Evolutionary conservation across 1,140 invertebrate genomes (phyloP).

Genomic region (Homarus americanus): DNA sequence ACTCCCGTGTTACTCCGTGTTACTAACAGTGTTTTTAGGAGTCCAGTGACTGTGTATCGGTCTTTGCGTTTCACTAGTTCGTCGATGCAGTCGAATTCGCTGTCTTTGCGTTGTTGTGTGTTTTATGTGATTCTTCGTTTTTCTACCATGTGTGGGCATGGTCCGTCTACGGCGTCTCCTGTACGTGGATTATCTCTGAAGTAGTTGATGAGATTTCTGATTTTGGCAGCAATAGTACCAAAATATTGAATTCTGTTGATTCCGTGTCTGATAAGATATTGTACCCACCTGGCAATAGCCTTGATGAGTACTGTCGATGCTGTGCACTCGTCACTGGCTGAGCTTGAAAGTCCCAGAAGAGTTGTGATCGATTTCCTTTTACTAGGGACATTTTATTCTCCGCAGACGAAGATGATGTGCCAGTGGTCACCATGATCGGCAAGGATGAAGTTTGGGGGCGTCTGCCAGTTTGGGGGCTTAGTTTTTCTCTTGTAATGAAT

Average conservation of each 20-base stretch:
- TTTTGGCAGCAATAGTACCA: constrained; percentile 8
- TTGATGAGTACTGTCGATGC: constrained; percentile 22
- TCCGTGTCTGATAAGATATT: constrained; percentile 49
- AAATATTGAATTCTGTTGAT: constrained; percentile 27
- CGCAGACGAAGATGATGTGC: constrained; percentile 49
- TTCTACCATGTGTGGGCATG: constrained; percentile 18
- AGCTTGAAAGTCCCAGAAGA: constrained; percentile 19
- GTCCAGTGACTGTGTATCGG: background rate
- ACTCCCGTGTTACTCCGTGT: too few relatives aligned
- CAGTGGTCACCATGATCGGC: constrained; percentile 59
- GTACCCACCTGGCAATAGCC: constrained; percentile 14
- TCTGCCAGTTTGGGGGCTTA: background rate
- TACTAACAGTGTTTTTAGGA: too few relatives aligned
- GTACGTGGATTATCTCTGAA: background rate
- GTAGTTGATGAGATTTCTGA: constrained; percentile 25
- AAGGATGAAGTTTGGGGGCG: constrained; percentile 31
- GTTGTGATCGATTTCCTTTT: background rate
- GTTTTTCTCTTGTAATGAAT: constrained; percentile 34
- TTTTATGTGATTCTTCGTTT: background rate
- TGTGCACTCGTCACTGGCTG: constrained; percentile 11
- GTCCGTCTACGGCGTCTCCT: constrained; percentile 28
- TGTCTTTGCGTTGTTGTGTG: background rate
- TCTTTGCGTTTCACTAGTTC: background rate
- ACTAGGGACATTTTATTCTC: background rate
- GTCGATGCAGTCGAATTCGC: constrained; percentile 9